A percentile compares a stretch with the other conserved stretches of the same genome.
These are phyloP conservation scores for Troglohyphantes excavatus DNA, from an alignment of 2,888 invertebrate genomes.

Conservation along the genomic window DNA sequence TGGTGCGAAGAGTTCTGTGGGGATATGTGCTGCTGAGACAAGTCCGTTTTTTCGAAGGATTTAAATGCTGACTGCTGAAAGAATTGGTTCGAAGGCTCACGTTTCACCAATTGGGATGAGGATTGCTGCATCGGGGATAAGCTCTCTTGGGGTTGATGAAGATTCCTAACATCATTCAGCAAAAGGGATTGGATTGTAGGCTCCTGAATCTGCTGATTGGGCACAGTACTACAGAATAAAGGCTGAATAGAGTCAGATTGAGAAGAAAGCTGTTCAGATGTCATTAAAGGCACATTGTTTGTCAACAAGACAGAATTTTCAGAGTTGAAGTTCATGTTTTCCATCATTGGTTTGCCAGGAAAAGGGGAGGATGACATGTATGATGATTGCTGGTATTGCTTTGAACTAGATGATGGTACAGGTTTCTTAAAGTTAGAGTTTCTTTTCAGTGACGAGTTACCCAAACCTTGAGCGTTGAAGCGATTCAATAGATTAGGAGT, in stretches of 20 bases:
- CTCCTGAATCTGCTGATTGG: slow-evolving; percentile 40
- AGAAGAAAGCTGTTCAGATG: slow-evolving; percentile 59
- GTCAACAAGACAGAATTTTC: slow-evolving; percentile 31
- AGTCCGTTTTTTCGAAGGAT: slow-evolving; percentile 52
- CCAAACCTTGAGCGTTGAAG: slow-evolving; percentile 23
- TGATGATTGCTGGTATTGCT: slow-evolving; percentile 31
- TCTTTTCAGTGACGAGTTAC: slow-evolving; percentile 10
- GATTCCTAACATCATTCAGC: slow-evolving; percentile 32
- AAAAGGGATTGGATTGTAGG: slow-evolving; percentile 46
- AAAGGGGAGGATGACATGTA: slow-evolving; percentile 35
- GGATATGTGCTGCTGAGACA: slow-evolving; percentile 29
- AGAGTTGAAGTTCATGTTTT: slow-evolving; percentile 42
- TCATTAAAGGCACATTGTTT: slow-evolving; percentile 67
- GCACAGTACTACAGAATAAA: slow-evolving; percentile 58
- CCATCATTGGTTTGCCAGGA: slow-evolving; percentile 43
- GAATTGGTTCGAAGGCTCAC: slow-evolving; percentile 51
- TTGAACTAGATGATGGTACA: slow-evolving; percentile 15
- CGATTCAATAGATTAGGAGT: slow-evolving; percentile 32
- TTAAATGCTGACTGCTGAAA: slow-evolving; percentile 68
- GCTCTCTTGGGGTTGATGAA: slow-evolving; percentile 59
- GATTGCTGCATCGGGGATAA: slow-evolving; percentile 38
- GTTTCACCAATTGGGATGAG: slow-evolving; percentile 28
- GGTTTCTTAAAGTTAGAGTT: slow-evolving; percentile 40
- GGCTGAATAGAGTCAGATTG: slow-evolving; percentile 42
- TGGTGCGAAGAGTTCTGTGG: slow-evolving; percentile 42